Base-by-base conservation (phyloP, 2,888 invertebrate genomes). In the Brenthis hecate region DNA sequence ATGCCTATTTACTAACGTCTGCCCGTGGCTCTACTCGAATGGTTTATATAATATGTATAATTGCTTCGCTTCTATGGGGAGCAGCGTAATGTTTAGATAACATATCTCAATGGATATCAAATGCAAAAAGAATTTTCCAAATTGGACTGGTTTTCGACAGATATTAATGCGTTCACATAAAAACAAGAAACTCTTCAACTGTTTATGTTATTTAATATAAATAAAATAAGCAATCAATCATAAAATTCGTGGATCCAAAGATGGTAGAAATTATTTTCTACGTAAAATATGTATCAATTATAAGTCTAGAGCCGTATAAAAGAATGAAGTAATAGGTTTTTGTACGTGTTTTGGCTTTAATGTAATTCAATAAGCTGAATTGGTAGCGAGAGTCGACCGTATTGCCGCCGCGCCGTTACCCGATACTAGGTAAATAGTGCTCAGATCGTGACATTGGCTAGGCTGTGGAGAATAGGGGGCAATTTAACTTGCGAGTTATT, bases 301-400 rank as follows among this genome's bases (percentile, higher is more conserved):
- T 28, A 14, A 11, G 16, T 48, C 58, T 3, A 13, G n/a, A 61
- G 50, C 16, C 8, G 8, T 56, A 56, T 36, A 50, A 28, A 50
- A 61, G 16, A 61, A 62, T 32, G 48, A 28, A 58, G 11, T 28
- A 60, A 60, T 50, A 60, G 60, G 60, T 61, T 69, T 66, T 66
- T 66, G 60, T 65, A 64, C 64, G 69, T 72, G 69, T 65, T 61
- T 56, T 55, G 66, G 50, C 63, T 66, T 63, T 36, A 55, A 61
- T 43, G 54, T 66, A 80, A 81, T 80, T 86, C 85, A 85, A 86
- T 88, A 84, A 85, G 78, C 82, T 77, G 81, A 77, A 85, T 82
- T 83, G 79, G 78, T 81, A 81, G 80, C 80, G 82, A 70, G 81
- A 82, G 82, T 86, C 85, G 85, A 84, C 86, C 85, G 82, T 81